Evolutionary conservation across 2,797 vertebrate species (phyloP), one percentile per base, ranked within the genome.

Genomic region (Platalea minor): DNA sequence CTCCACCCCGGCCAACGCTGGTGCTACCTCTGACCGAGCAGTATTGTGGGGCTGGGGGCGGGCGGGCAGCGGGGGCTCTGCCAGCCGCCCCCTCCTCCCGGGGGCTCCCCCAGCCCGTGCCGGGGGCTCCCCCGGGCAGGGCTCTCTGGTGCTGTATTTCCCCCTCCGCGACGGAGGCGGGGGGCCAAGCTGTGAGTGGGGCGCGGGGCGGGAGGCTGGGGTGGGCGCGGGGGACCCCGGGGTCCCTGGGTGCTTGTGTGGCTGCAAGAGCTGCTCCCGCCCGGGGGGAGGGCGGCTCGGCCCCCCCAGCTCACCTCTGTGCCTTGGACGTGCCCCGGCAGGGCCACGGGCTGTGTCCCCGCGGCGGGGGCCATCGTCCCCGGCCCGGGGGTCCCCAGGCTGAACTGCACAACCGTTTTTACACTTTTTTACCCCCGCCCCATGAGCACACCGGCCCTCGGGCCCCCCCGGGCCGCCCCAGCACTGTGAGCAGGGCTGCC

Each of bases 1-100:
- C 81, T 7, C 43, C 12, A 3, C 48, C 64, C 39, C 16, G 19
- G 51, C 81, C 82, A 17, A 5, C 10, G 63, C 82, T 56, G 92
- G 94, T 92, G 94, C 90, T 94, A 81, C 94, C 90, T 94, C 92
- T 78, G 61, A 94, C 79, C 75, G 56, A 84, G 83, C 92, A 89
- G 92, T 89, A 80, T 84, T 91, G 88, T 39, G 83, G 83, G 91
- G 88, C 81, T 51, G 88, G 59, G 91, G 65, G 63, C 1, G 18
- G 7, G 91, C 56, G 18, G 81, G 85, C 74, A 15, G n/a, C 1
- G 23, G 43, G 60, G 88, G 46, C 46, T 69, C 88, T 50, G 76
- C 51, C 0, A 2, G 23, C 64, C 51, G 19, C 48, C 54, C 10
- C 20, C 16, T 28, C 39, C 28, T 26, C 54, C 45, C 7, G 1